phyloP scores from a whole-genome alignment of 1,140 invertebrate genomes.

The Drosophila pandora region DNA sequence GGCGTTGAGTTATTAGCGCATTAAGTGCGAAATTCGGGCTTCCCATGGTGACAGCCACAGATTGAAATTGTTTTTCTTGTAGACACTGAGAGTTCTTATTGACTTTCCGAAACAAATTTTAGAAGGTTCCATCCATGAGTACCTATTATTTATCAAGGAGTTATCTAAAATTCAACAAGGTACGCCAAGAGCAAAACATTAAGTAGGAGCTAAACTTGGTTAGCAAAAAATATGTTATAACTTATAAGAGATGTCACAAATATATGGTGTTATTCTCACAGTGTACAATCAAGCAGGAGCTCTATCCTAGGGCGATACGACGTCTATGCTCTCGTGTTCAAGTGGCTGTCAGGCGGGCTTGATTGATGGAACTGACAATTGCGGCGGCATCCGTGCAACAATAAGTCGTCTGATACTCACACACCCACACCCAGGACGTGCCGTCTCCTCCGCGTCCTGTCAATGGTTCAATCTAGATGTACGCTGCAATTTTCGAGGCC shows the following conservation, averaged over 20 bases:
- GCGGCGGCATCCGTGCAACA: conserved; percentile 57
- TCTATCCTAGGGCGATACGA: conserved; percentile 12
- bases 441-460: conserved; percentile 8
- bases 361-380: conserved; percentile 77
- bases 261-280: background rate
- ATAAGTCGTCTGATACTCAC: conserved; percentile 34
- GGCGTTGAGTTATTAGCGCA: conserved; percentile 74
- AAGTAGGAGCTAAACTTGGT: too few species aligned
- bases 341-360: conserved; percentile 55
- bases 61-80: conserved; percentile 30
- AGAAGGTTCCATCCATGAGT: too few species aligned
- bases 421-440: conserved; percentile 13
- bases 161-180: too few species aligned
- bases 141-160: too few species aligned
- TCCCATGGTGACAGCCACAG: conserved; percentile 31
- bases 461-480: conserved; percentile 56
- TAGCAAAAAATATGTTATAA: too few species aligned
- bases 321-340: conserved; percentile 19
- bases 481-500: conserved; percentile 73
- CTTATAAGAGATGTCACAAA: too few species aligned
- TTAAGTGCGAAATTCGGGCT: conserved; percentile 62
- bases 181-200: too few species aligned
- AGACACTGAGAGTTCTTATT: background rate
- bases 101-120: background rate
- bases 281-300: background rate